A percentile compares a stretch with the other conserved stretches of the same genome.
phyloP scores from a whole-genome alignment of 2,113 vertebrate genomes.

The Physeter macrocephalus region DNA sequence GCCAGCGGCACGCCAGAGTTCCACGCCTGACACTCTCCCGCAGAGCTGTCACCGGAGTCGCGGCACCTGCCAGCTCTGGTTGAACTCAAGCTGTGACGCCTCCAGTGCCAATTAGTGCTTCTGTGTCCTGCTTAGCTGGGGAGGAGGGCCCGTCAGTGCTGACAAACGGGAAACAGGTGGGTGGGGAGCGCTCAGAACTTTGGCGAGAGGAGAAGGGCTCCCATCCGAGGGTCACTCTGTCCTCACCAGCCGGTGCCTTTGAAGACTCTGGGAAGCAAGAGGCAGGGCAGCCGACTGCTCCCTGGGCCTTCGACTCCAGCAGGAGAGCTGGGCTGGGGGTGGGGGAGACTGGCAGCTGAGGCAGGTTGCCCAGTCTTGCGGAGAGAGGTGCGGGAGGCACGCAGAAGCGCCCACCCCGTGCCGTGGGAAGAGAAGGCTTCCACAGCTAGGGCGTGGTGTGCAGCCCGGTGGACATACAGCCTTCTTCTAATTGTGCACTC shows the following conservation, averaged over 20 bases:
- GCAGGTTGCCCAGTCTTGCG: too few species aligned
- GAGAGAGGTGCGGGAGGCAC: rapidly evolving
- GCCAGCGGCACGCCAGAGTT: background rate
- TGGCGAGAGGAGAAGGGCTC: background rate
- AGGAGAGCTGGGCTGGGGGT: background rate
- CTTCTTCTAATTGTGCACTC: background rate
- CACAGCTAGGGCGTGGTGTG: rapidly evolving
- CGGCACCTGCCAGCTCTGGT: conserved; percentile 60
- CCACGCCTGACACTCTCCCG: conserved; percentile 34
- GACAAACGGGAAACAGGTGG: conserved; percentile 15
- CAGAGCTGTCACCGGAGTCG: conserved; percentile 60
- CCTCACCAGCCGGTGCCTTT: background rate
- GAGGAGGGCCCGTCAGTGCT: conserved; percentile 33
- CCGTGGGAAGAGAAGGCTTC: background rate
- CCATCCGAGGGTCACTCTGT: background rate
- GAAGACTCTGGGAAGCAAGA: background rate
- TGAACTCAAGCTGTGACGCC: conserved; percentile 55
- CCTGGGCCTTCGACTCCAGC: background rate
- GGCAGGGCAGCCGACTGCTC: background rate
- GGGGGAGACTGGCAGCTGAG: background rate
- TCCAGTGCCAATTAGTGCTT: conserved; percentile 65
- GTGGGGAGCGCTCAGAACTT: background rate
- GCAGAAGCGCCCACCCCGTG: rapidly evolving
- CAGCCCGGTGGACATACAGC: background rate
- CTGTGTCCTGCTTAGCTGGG: conserved; percentile 30